Evolutionary conservation across 2,888 invertebrate species (phyloP).

Genomic region (Teinopalpus imperialis): DNA sequence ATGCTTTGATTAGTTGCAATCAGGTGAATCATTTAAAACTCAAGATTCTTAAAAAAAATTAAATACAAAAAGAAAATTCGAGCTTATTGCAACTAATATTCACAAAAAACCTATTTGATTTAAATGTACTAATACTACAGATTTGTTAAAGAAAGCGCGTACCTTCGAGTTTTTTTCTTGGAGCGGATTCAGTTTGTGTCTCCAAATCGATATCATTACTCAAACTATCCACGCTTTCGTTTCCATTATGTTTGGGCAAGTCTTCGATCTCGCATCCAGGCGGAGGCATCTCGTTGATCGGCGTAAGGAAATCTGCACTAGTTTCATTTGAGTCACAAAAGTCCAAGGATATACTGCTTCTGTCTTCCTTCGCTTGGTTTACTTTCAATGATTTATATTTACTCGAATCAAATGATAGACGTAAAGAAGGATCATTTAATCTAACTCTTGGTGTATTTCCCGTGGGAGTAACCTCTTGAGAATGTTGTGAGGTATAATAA

Average conservation of each 20-base stretch:
- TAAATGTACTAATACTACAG: too few species aligned
- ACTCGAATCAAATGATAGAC: constrained; percentile 69
- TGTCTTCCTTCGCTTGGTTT: constrained; percentile 61
- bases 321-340: constrained; percentile 78
- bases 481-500: constrained; percentile 75
- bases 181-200: constrained; percentile 73
- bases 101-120: too few species aligned
- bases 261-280: constrained; percentile 74
- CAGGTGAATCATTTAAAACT: too few species aligned
- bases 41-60: too few species aligned
- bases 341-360: constrained; percentile 69
- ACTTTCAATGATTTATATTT: constrained; percentile 65
- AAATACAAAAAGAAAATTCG: too few species aligned
- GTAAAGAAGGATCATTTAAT: constrained; percentile 62
- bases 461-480: constrained; percentile 71
- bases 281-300: constrained; percentile 77
- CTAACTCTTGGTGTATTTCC: constrained; percentile 59
- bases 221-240: constrained; percentile 67
- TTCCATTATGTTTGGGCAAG: constrained; percentile 70
- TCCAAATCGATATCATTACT: constrained; percentile 72
- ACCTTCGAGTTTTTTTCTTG: constrained; percentile 63
- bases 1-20: too few species aligned
- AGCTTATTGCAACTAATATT: too few species aligned
- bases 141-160: too few species aligned
- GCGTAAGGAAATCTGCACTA: constrained; percentile 75